A percentile compares a stretch with the other conserved stretches of the same genome.
Evolutionary conservation across 2,113 vertebrate species (phyloP).

Genomic region (Prunella fulvescens): DNA sequence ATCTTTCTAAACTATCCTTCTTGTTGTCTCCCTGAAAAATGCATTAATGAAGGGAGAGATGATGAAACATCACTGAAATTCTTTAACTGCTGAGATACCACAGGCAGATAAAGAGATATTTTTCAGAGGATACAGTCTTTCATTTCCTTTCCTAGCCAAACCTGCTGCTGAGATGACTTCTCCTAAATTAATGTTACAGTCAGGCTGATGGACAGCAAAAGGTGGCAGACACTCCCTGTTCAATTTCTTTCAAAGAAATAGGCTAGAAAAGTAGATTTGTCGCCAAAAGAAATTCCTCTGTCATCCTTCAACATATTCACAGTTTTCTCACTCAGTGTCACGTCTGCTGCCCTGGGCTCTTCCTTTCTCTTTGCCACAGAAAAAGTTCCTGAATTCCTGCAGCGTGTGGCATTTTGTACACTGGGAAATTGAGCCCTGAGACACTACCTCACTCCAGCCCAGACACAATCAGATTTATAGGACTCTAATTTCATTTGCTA

Average conservation of each 20-base stretch:
- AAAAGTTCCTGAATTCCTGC: constrained; percentile 64
- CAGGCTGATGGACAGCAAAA: constrained; percentile 38
- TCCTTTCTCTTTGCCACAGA: constrained; percentile 65
- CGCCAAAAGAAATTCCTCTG: constrained; percentile 47
- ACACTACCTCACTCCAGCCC: constrained; percentile 73
- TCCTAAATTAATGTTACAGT: constrained; percentile 57
- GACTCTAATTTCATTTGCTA: constrained; percentile 78
- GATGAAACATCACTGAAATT: constrained; percentile 32
- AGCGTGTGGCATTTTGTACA: constrained; percentile 58
- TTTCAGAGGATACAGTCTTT: constrained; percentile 18
- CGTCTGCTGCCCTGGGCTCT: constrained; percentile 39
- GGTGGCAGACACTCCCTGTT: constrained; percentile 35
- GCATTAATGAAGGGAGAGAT: background rate
- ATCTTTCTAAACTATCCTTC: constrained; percentile 35
- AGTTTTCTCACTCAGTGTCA: constrained; percentile 48
- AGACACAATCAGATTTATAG: constrained; percentile 71
- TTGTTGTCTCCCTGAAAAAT: constrained; percentile 15
- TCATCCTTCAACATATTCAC: constrained; percentile 69
- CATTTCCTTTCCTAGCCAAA: constrained; percentile 37
- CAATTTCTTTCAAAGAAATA: constrained; percentile 50
- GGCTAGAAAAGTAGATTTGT: constrained; percentile 48
- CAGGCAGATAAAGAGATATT: background rate
- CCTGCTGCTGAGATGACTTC: constrained; percentile 32
- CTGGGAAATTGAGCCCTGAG: constrained; percentile 72
- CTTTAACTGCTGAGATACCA: background rate